Evolutionary conservation across 2,888 invertebrate genomes (phyloP), one percentile per base, ranked within the genome.

Genomic region (Toxonevra muliebris): DNA sequence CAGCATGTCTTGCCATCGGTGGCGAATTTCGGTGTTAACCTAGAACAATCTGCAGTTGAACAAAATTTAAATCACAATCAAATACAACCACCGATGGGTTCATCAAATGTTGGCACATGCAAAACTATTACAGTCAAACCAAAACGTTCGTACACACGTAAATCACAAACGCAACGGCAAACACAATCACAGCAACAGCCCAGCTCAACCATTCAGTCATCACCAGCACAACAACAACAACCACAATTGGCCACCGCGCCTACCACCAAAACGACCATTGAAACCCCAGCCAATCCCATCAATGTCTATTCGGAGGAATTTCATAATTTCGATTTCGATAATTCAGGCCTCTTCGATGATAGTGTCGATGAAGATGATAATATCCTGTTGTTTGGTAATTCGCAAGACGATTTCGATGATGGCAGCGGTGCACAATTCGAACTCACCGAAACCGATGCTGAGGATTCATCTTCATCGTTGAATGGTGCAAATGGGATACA

Each of bases 41-140:
- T 57, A 53, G 17, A 58, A 41, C 12, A 43, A 13, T 2, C 54
- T 4, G 41, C 41, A n/a, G 3, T n/a, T 2, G 50, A 45, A 3
- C 66, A 66, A 41, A 60, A 59, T 10, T 69, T 55, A 43, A 15
- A 55, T 1, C 55, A 57, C 13, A 52, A 55, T 17, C 58, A 61
- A 17, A 4, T 60, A 15, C 30, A 30, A 13, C 13, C 64, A 11
- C 61, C 40, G 11, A 81, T 81, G 69, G 84, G 84, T 59, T 84
- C 84, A n/a, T 71, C 83, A 43, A 82, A 83, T 75, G 76, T 78
- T 53, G 84, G 83, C 63, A 84, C 83, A 55, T 84, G 82, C 63
- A 81, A 80, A 67, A 77, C 76, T 4, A 9, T 79, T 45, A 54
- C 69, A 9, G 55, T 67, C n/a, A 84, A 83, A 52, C 72, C 79